Evolutionary conservation across 2,797 vertebrate species (phyloP).

Genomic region (Coregonus sp.): DNA sequence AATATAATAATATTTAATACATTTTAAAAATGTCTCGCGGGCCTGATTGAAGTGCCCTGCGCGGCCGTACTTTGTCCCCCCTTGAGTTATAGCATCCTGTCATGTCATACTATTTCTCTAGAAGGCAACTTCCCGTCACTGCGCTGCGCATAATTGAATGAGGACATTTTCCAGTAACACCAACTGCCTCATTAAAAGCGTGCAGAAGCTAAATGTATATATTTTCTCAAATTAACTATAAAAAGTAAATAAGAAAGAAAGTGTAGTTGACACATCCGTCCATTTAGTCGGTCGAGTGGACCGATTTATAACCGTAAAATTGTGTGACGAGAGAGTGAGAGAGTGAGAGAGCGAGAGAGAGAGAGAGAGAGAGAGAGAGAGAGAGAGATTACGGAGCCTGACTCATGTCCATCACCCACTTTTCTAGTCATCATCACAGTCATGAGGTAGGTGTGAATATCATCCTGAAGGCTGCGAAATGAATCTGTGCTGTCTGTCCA

Average conservation of each 20-base stretch:
- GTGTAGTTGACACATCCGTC: neutral
- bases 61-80: too few relatives aligned
- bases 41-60: too few relatives aligned
- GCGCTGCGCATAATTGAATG: neutral
- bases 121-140: neutral
- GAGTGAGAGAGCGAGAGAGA: neutral
- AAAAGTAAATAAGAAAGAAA: neutral
- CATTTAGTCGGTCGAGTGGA: too few relatives aligned
- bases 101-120: neutral
- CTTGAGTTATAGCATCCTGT: neutral
- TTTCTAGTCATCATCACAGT: neutral
- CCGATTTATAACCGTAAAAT: neutral
- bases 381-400: neutral
- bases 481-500: neutral
- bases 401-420: slow-evolving; percentile 2
- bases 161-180: neutral
- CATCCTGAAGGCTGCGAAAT: neutral
- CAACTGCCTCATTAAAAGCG: neutral
- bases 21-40: too few relatives aligned
- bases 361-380: slow-evolving; percentile 13
- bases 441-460: neutral
- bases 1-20: too few relatives aligned
- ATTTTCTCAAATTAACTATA: too few relatives aligned
- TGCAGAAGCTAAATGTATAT: neutral
- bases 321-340: neutral